phyloP scores from a whole-genome alignment of 2,113 vertebrate genomes.

The Sapajus apella region DNA sequence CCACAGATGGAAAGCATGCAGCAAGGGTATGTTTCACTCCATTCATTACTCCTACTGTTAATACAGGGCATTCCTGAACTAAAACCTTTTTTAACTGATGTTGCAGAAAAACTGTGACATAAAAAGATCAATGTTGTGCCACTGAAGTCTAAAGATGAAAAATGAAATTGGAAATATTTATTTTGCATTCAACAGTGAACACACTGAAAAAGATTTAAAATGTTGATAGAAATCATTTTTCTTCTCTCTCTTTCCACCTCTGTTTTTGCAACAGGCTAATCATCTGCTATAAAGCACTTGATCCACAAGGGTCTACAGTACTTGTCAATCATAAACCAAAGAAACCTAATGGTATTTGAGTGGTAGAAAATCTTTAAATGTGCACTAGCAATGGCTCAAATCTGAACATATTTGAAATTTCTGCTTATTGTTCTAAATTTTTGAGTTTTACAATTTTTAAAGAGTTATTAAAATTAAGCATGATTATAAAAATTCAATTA shows the following conservation, averaged over 20 bases:
- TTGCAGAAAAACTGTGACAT: constrained; percentile 3
- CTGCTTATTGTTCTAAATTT: neutral
- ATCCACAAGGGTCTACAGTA: neutral
- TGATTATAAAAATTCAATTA: neutral
- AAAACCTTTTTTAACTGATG: neutral
- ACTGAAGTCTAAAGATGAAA: constrained; percentile 28
- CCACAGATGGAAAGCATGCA: neutral
- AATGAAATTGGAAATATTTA: constrained; percentile 57
- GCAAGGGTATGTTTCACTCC: neutral
- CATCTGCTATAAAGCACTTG: neutral
- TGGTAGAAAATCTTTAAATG: neutral
- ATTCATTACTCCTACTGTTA: neutral
- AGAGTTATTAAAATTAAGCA: neutral
- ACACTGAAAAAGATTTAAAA: constrained; percentile 29
- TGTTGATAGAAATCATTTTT: constrained; percentile 17
- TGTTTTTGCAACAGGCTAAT: neutral
- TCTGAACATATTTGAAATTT: neutral
- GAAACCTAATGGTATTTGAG: neutral
- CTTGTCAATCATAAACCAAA: neutral
- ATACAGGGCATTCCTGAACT: constrained; percentile 10
- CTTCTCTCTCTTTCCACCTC: neutral
- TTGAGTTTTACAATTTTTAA: neutral
- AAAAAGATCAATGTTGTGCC: constrained; percentile 6
- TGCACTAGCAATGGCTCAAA: neutral
- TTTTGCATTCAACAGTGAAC: constrained; percentile 26